phyloP scores from a whole-genome alignment of 1,140 invertebrate species.

The Drosophila melanogaster region DNA sequence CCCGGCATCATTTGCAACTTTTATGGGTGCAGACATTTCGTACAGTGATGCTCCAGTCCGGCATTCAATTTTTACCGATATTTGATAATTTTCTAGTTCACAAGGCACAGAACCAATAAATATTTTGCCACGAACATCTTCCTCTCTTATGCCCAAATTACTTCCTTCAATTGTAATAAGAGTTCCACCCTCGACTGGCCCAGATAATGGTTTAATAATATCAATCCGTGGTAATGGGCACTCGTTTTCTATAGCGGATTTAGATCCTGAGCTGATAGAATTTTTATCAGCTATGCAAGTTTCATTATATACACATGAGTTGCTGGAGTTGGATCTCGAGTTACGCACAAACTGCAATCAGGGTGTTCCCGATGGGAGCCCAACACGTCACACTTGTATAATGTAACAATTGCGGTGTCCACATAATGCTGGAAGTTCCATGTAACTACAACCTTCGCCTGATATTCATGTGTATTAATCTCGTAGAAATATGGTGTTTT shows the following conservation, averaged over 20 bases:
- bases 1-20: conserved; percentile 95
- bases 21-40: conserved; percentile 92
- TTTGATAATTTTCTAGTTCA: conserved; percentile 94
- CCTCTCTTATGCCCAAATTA: conserved; percentile 95
- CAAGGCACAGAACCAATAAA: conserved; percentile 96
- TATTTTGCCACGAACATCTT: conserved; percentile 96
- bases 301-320: conserved; percentile 93
- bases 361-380: conserved; percentile 96
- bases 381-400: conserved; percentile 97
- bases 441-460: conserved; percentile 94
- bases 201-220: conserved; percentile 96
- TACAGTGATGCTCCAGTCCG: conserved; percentile 91
- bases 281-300: conserved; percentile 86
- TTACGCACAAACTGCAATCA: conserved; percentile 97
- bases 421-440: conserved; percentile 97
- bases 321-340: conserved; percentile 93
- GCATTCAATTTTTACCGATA: conserved; percentile 96
- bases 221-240: conserved; percentile 97
- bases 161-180: conserved; percentile 97
- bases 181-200: conserved; percentile 98
- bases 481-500: conserved; percentile 96
- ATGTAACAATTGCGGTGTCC: conserved; percentile 93
- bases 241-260: conserved; percentile 87
- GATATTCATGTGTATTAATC: conserved; percentile 92
- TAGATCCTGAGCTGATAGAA: conserved; percentile 6